These are phyloP conservation scores for Cladopsammia gracilis DNA, from an alignment of 64 coral and sea anemone species.

Conservation along the genomic window DNA sequence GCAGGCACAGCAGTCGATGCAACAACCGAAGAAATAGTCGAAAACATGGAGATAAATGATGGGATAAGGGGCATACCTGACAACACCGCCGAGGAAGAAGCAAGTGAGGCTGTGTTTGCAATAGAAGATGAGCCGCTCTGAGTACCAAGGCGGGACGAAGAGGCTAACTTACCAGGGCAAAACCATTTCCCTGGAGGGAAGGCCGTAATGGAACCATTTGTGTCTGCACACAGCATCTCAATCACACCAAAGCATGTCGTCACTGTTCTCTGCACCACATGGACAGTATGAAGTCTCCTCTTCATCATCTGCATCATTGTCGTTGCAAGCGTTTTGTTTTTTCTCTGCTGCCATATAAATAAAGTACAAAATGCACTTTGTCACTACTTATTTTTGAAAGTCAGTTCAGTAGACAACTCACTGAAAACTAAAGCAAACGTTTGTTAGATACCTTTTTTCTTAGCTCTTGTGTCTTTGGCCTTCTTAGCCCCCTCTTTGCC, in stretches of 20 bases:
- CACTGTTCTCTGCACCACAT: conserved; percentile 38
- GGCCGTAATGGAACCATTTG: conserved; percentile 67
- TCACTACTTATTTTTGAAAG: background rate
- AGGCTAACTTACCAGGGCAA: conserved; percentile 60
- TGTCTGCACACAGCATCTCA: conserved; percentile 27
- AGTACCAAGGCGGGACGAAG: no score
- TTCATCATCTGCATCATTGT: conserved; percentile 7
- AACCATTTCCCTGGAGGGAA: conserved; percentile 71
- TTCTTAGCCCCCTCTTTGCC: conserved; percentile 50
- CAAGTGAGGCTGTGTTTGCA: no score
- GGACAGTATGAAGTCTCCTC: conserved; percentile 38
- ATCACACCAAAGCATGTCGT: conserved; percentile 64
- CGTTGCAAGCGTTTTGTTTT: background rate
- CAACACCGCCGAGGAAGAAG: no score
- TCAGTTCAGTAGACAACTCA: background rate
- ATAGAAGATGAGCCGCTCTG: no score
- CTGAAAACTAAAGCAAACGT: background rate
- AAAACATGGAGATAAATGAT: no score
- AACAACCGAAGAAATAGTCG: no score
- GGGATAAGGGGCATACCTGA: no score
- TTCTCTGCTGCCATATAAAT: background rate
- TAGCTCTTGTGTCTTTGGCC: conserved; percentile 61
- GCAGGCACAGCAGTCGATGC: no score
- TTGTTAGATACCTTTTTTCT: conserved; percentile 51
- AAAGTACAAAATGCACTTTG: background rate